phyloP scores from a whole-genome alignment of 2,888 invertebrate species.

The Mythimna vitellina region DNA sequence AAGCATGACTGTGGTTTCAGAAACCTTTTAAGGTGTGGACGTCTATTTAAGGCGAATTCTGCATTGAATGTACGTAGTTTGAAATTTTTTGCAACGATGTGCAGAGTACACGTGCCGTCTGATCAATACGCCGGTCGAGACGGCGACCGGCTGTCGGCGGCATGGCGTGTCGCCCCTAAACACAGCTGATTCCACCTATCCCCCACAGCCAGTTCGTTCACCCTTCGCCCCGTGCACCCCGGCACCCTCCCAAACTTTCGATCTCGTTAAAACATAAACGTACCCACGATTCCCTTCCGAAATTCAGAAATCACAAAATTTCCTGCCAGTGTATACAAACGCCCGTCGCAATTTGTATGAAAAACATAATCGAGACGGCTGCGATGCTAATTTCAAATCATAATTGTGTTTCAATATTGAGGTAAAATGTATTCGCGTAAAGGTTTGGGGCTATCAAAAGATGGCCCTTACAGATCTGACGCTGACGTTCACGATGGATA shows the following conservation, averaged over 20 bases:
- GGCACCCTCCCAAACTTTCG: slow-evolving; percentile 79
- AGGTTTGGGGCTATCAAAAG: slow-evolving; percentile 72
- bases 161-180: slow-evolving; percentile 86
- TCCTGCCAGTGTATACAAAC: slow-evolving; percentile 33
- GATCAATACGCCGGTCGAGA: slow-evolving; percentile 88
- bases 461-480: slow-evolving; percentile 71
- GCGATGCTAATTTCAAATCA: slow-evolving; percentile 45
- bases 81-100: slow-evolving; percentile 72
- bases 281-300: slow-evolving; percentile 63
- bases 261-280: slow-evolving; percentile 73
- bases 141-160: slow-evolving; percentile 86
- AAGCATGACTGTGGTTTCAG: slow-evolving; percentile 43
- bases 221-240: slow-evolving; percentile 78
- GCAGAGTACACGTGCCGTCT: slow-evolving; percentile 79
- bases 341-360: slow-evolving; percentile 32
- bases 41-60: slow-evolving; percentile 31
- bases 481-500: slow-evolving; percentile 78
- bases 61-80: slow-evolving; percentile 44
- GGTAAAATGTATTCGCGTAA: slow-evolving; percentile 79
- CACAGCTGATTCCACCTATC: slow-evolving; percentile 88
- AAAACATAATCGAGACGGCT: slow-evolving; percentile 77
- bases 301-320: slow-evolving; percentile 64
- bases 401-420: slow-evolving; percentile 50
- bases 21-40: slow-evolving; percentile 50
- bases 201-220: slow-evolving; percentile 82